A percentile compares a stretch with the other conserved stretches of the same genome.
Evolutionary conservation across 2,113 vertebrate species (phyloP).

Genomic region (Speoplatyrhinus poulsoni): DNA sequence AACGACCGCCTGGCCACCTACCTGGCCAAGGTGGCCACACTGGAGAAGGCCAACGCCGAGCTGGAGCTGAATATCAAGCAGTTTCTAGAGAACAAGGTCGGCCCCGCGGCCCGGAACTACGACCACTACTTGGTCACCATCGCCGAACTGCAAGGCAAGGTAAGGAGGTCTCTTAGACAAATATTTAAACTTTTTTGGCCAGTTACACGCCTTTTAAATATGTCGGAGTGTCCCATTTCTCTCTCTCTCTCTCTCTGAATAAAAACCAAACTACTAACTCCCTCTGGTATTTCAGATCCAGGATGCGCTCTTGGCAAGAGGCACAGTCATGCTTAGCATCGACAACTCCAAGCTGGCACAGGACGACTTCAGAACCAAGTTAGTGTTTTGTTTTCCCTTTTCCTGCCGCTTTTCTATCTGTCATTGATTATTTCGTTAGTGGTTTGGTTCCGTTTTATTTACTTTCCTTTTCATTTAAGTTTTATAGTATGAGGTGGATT

Average conservation of each 20-base stretch:
- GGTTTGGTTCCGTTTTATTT: neutral
- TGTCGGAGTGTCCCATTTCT: no score
- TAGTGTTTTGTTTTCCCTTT: slow-evolving; percentile 8
- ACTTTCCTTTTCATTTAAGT: neutral
- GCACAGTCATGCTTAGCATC: slow-evolving; percentile 67
- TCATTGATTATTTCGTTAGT: no score
- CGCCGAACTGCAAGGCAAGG: slow-evolving; percentile 62
- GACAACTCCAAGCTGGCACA: slow-evolving; percentile 79
- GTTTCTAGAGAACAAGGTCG: slow-evolving; percentile 32
- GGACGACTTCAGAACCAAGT: slow-evolving; percentile 80
- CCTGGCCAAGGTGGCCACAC: slow-evolving; percentile 47
- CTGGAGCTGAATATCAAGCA: slow-evolving; percentile 56
- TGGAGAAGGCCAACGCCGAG: slow-evolving; percentile 48
- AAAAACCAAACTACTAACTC: no score
- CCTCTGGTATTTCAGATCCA: slow-evolving; percentile 53
- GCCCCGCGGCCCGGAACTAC: slow-evolving; percentile 23
- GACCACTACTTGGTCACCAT: slow-evolving; percentile 25
- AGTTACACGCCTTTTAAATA: no score
- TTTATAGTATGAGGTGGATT: neutral
- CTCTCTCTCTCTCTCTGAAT: no score
- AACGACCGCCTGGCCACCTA: slow-evolving; percentile 58
- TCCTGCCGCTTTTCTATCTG: neutral
- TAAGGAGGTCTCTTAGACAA: slow-evolving; percentile 18
- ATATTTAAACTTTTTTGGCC: no score
- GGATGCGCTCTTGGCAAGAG: slow-evolving; percentile 60